Conservation (phyloP, 2,888 invertebrate genomes). For the Drosophila trichaetosa region DNA sequence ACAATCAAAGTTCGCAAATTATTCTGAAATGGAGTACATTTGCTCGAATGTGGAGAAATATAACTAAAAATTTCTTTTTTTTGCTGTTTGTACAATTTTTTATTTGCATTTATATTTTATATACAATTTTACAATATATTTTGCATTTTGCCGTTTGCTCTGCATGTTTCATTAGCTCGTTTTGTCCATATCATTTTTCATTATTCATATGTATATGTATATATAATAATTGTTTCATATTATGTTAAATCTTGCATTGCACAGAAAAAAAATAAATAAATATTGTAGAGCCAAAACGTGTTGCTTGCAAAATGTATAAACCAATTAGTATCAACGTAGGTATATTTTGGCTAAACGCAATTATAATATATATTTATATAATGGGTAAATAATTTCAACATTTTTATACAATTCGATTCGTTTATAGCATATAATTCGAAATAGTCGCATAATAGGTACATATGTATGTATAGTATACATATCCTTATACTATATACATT, state of each 20-base stretch:
- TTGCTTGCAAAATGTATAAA: conserved; percentile 22
- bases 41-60: not conserved
- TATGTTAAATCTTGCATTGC: conserved; percentile 52
- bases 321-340: conserved; percentile 20
- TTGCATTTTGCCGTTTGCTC: conserved; percentile 38
- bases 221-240: conserved; percentile 51
- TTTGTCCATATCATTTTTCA: conserved; percentile 45
- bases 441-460: conserved; percentile 35
- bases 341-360: conserved; percentile 17
- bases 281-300: conserved; percentile 17
- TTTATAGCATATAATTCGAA: conserved; percentile 36
- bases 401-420: conserved; percentile 39
- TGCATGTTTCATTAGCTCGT: conserved; percentile 62
- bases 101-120: conserved; percentile 75
- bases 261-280: conserved; percentile 25
- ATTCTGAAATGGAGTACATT: not conserved
- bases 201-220: conserved; percentile 44
- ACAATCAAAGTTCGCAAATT: not conserved
- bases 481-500: conserved; percentile 23
- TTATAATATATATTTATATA: conserved; percentile 20
- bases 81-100: conserved; percentile 65
- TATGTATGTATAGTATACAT: conserved; percentile 17
- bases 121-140: conserved; percentile 73
- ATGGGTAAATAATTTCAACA: conserved; percentile 45
- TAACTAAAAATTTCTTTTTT: not conserved